Conservation (phyloP, 2,113 vertebrate species). For the Ifrita kowaldi region DNA sequence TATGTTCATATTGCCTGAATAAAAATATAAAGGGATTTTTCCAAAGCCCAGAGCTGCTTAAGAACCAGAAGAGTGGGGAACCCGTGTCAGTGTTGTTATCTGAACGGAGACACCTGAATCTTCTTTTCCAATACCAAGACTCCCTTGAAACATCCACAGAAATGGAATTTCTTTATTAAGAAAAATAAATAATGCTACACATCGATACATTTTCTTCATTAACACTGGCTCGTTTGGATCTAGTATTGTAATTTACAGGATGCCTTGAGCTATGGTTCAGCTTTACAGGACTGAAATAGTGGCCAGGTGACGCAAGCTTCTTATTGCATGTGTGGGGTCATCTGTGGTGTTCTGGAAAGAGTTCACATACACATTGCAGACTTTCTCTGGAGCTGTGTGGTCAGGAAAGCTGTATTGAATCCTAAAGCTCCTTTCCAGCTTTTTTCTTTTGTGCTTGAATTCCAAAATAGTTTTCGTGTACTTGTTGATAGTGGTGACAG, state of each 20-base stretch:
- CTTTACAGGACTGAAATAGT: slow-evolving; percentile 75
- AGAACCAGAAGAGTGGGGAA: background rate
- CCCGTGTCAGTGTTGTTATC: background rate
- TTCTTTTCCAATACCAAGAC: background rate
- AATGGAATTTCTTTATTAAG: background rate
- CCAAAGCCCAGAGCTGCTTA: background rate
- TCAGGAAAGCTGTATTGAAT: slow-evolving; percentile 81
- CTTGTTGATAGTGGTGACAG: slow-evolving; percentile 85
- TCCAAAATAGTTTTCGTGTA: slow-evolving; percentile 86
- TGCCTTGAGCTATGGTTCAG: slow-evolving; percentile 63
- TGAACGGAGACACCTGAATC: background rate
- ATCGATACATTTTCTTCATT: background rate
- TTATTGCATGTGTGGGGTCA: slow-evolving; percentile 75
- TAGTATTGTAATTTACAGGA: slow-evolving; percentile 73
- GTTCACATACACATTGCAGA: slow-evolving; percentile 87
- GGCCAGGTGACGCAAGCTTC: slow-evolving; percentile 65
- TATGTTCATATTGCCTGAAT: too few relatives aligned
- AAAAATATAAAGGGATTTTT: background rate
- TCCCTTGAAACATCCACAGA: background rate
- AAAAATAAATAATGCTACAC: background rate
- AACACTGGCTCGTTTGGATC: background rate
- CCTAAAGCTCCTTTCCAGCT: slow-evolving; percentile 84
- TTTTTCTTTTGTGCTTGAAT: slow-evolving; percentile 87
- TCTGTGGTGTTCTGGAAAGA: slow-evolving; percentile 77
- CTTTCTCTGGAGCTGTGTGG: slow-evolving; percentile 76